A percentile compares a stretch with the other conserved stretches of the same genome.
Evolutionary conservation across 2,888 invertebrate genomes (phyloP).

Genomic region (Tortrix viridana): DNA sequence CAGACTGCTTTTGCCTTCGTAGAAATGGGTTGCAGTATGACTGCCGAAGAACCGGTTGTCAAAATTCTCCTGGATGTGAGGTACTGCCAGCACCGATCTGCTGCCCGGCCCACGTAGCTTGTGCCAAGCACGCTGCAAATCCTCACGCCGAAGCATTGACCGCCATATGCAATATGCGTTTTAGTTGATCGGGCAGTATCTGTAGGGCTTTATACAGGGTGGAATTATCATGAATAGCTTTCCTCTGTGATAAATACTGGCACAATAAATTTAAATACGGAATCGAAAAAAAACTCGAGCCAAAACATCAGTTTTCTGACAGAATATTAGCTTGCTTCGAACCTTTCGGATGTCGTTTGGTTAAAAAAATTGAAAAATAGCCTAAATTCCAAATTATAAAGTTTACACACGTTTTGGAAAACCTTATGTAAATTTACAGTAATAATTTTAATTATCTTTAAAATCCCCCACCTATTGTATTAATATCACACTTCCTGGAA

Average conservation of each 20-base stretch:
- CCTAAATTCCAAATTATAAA: constrained; percentile 53
- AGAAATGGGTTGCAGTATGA: constrained; percentile 84
- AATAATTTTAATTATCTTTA: constrained; percentile 22
- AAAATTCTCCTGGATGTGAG: constrained; percentile 65
- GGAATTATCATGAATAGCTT: constrained; percentile 23
- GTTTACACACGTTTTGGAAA: constrained; percentile 48
- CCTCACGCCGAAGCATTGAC: constrained; percentile 69
- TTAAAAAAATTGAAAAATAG: constrained; percentile 52
- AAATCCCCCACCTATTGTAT: constrained; percentile 41
- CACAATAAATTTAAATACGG: constrained; percentile 43
- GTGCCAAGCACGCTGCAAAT: constrained; percentile 60
- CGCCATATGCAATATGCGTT: constrained; percentile 59
- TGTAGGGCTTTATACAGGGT: not conserved
- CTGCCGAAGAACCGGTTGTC: constrained; percentile 80
- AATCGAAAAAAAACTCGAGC: constrained; percentile 43
- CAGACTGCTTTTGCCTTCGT: constrained; percentile 82
- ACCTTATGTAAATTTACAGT: constrained; percentile 41
- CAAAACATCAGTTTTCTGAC: constrained; percentile 47
- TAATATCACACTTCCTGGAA: constrained; percentile 6
- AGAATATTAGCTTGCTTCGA: constrained; percentile 56
- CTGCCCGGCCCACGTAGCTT: constrained; percentile 64
- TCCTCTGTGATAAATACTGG: constrained; percentile 31
- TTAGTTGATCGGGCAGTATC: not conserved
- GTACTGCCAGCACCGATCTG: constrained; percentile 65
- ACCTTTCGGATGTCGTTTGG: constrained; percentile 57